phyloP scores from a whole-genome alignment of 2,888 invertebrate genomes.

The Synanthedon vespiformis region DNA sequence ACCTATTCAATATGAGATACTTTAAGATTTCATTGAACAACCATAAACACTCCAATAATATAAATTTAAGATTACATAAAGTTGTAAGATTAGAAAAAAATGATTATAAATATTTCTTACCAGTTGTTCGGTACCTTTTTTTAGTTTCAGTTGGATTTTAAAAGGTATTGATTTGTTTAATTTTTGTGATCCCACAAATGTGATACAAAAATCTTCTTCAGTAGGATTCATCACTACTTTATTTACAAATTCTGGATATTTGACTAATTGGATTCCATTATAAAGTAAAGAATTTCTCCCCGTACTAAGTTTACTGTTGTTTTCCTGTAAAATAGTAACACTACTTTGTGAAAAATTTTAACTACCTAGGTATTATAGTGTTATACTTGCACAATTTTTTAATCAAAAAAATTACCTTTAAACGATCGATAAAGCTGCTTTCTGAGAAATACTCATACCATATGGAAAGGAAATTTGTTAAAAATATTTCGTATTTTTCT shows the following conservation, averaged over 20 bases:
- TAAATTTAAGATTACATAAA: no score
- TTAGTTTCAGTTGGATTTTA: slow-evolving; percentile 23
- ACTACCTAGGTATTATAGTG: no score
- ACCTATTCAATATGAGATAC: no score
- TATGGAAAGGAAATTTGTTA: slow-evolving; percentile 30
- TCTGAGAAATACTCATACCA: slow-evolving; percentile 24
- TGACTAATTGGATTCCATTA: background rate
- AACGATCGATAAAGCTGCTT: slow-evolving; percentile 20
- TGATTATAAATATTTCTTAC: slow-evolving; percentile 18
- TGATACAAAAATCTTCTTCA: background rate
- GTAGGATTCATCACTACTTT: background rate
- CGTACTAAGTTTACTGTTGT: background rate
- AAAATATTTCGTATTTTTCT: slow-evolving; percentile 18
- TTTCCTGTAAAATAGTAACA: background rate
- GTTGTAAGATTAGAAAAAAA: no score
- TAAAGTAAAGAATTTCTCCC: background rate
- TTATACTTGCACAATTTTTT: no score
- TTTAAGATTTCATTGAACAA: no score
- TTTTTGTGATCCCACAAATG: slow-evolving; percentile 29
- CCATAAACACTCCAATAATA: no score
- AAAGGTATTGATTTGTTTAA: slow-evolving; percentile 20
- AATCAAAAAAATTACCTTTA: slow-evolving; percentile 23
- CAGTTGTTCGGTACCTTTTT: slow-evolving; percentile 29
- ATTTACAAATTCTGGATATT: background rate
- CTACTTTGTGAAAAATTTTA: no score